Evolutionary conservation across 1,140 invertebrate genomes (phyloP), one percentile per base, ranked within the genome.

Genomic region (Drosophila pandora): DNA sequence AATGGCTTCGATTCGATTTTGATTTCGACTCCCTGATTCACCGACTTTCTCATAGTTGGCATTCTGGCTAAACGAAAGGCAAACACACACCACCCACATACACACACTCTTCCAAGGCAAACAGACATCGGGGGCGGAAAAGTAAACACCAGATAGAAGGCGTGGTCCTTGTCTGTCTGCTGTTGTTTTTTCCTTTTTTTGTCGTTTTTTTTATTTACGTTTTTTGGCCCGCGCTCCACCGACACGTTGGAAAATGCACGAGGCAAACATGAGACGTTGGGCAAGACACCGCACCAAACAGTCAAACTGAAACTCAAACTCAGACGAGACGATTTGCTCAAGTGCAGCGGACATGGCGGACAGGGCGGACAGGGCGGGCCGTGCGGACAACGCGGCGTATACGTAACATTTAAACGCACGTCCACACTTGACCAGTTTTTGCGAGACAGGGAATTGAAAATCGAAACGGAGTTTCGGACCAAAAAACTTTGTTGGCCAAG

Each of bases 391-490:
- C 76, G 63, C 78, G 82, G 47, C 76, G 83, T 70, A 88, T 88
- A 88, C 76, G 83, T 88, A 88, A 88, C 79, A 79, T 79, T 88
- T 79, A 88, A 68, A 75, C 78, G 82, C 82, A 85, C 82, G 81
- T 87, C 69, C 61, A 78, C 82, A 87, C 78, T 85, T 85, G 81
- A 78, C 82, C 82, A 78, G 73, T 56, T 74, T 64, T 32, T 45
- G 32, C 37, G 9, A 64, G 61, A 45, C 53, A 32, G 64, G 52
- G 53, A 81, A 65, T 52, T 54, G 79, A 62, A 70, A 83, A 80
- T 76, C 62, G 79, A 82, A 82, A 48, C 13, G 25, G 49, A 77
- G 32, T 43, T 61, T 53, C 43, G 13, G 32, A 34, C 4, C 28
- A 21, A 48, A 73, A 79, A 82, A 72, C 45, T 81, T 81, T 57